Conservation (phyloP, 2,888 invertebrate genomes). For the Brachyptera risi region DNA sequence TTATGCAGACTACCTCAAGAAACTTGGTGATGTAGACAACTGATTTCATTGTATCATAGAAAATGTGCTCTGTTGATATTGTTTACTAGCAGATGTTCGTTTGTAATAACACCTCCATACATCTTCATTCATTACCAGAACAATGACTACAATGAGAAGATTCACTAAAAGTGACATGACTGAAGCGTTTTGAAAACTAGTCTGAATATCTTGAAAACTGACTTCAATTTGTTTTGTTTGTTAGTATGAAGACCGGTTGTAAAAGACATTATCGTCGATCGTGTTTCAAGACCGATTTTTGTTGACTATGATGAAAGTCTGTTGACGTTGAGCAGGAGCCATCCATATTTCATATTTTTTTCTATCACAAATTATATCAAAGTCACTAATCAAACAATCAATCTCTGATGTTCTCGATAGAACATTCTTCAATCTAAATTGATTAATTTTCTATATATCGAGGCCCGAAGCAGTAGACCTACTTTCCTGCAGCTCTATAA, state of each 20-base stretch:
- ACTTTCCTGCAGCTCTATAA: neutral
- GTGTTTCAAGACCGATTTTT: neutral
- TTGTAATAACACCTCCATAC: neutral
- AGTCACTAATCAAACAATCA: conserved; percentile 14
- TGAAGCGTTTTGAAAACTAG: neutral
- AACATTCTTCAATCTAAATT: conserved; percentile 2
- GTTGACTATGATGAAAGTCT: neutral
- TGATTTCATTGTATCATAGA: neutral
- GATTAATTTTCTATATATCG: conserved; percentile 4
- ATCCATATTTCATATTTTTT: neutral
- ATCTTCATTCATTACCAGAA: neutral
- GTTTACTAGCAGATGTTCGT: neutral
- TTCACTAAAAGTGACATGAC: neutral
- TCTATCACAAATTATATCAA: neutral
- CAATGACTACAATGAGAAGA: neutral
- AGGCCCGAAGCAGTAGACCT: conserved; percentile 4
- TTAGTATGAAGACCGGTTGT: neutral
- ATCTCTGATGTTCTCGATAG: conserved; percentile 6
- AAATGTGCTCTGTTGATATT: neutral
- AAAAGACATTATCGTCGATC: neutral
- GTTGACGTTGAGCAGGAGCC: neutral
- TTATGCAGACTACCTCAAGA: neutral
- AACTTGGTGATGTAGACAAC: neutral
- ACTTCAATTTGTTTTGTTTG: neutral
- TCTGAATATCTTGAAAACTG: neutral